Evolutionary conservation across 2,797 vertebrate species (phyloP), one percentile per base, ranked within the genome.

Genomic region (Botia almorhae): DNA sequence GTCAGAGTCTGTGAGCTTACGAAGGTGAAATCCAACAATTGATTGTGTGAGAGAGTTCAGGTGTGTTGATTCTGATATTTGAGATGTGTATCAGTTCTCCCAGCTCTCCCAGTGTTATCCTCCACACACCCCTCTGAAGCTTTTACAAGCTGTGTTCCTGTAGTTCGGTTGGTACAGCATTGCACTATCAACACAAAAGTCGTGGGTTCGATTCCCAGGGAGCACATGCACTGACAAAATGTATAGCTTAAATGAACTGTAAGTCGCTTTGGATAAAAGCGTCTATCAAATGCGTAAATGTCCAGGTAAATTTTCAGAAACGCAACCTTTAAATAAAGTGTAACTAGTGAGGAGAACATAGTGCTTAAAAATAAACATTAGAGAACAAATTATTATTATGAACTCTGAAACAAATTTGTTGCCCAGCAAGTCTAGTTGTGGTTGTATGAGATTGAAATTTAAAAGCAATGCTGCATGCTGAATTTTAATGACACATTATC

Each of bases 241-340:
- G 23, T 26, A 26, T 26, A 26, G 23, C 23, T 26, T 26, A 26
- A 26, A 26, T 26, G 23, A 26, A 26, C 23, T 26, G 23, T 26
- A 26, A 26, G 23, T 26, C 23, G 23, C 23, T 26, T 26, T 26
- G 23, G 23, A 26, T 26, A 26, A 26, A 26, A 26, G 23, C 2
- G 23, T 26, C 23, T 26, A 26, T 26, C 23, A 26, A 26, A 26
- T 26, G 23, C 23, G 23, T 26, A 26, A 26, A 26, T 53, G 68
- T 50, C 48, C n/a, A 17, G 29, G 51, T 70, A 1, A 67, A 84
- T 89, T 91, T 86, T 86, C 72, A 87, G 87, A 86, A 89, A 88
- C 83, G 79, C 58, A 26, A 26, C 23, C 23, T 26, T 2, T 26
- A 26, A 26, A 26, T 39, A 39, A 39, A 39, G 36, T 8, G 36